phyloP scores from a whole-genome alignment of 1,140 invertebrate genomes.

The Cyphomyrmex costatus region DNA sequence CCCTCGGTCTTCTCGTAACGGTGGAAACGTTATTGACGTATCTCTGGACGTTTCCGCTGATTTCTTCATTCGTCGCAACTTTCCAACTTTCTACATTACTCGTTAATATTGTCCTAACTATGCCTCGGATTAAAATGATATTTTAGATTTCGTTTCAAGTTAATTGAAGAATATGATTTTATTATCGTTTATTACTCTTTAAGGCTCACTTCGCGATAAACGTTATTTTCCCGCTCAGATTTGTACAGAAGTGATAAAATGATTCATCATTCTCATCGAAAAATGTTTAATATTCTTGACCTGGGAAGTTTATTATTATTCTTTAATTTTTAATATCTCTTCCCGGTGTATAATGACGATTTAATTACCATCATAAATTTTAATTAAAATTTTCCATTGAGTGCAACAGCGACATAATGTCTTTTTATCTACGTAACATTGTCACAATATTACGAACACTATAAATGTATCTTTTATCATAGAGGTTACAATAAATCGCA shows the following conservation, averaged over 20 bases:
- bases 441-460: no score
- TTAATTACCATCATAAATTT: no score
- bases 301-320: no score
- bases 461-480: no score
- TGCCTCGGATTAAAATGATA: conserved; percentile 10
- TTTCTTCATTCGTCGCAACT: conserved; percentile 27
- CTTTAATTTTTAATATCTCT: no score
- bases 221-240: background rate
- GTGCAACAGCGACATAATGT: no score
- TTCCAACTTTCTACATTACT: conserved; percentile 32
- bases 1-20: background rate
- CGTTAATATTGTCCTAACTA: background rate
- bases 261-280: no score
- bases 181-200: background rate
- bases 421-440: no score
- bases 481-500: no score
- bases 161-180: background rate
- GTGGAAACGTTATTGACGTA: conserved; percentile 35
- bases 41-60: conserved; percentile 31
- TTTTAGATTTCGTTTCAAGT: background rate
- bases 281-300: no score
- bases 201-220: background rate
- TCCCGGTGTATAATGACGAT: no score
- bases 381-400: no score
- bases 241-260: background rate